Base-by-base conservation (phyloP, 2,888 invertebrate genomes). In the Cosmopolites sordidus region DNA sequence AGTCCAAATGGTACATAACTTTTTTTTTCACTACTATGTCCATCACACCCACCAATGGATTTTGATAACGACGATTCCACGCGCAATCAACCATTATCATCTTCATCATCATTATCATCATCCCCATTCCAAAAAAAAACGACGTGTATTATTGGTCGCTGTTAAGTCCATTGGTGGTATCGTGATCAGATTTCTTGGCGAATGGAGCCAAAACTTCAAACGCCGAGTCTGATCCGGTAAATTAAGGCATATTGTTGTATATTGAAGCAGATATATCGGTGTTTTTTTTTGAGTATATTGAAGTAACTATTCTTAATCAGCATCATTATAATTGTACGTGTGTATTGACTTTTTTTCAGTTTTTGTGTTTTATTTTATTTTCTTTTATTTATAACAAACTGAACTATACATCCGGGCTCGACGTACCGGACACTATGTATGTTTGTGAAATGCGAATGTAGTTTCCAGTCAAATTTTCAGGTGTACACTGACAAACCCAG, bases 1-100 rank as follows among this genome's bases (percentile, higher is more conserved):
- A 87, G 94, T 94, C 79, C 88, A 92, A 84, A 95, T 94, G 94
- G 94, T 94, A 89, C 57, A 40, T 58, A 45, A 41, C 38, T 37
- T 41, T 46, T 14, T 38, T 40, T 40, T 15, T 16, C 40, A 5
- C 11, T 33, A 33, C 12, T 33, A 33, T 33, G 33, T 33, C 33
- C 12, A 33, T 4, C 33, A 12, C 33, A 33, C 3, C 33, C 33
- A 33, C 33, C 33, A 33, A 33, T 33, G 12, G 33, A 33, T 12
- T 12, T 33, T 33, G 33, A 12, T 33, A 33, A n/a, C 33, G 33
- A 33, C 33, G 3, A 6, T 3, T 8, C 8, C 22, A 8, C 22
- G 22, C 22, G 22, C 22, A 22, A 5, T 8, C 22, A 22, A 3
- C 33, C 5, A 33, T 33, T 9, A 27, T 33, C 33, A 33, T 33